Conservation (phyloP, 2,888 invertebrate genomes). For the Siphlonurus alternatus region DNA sequence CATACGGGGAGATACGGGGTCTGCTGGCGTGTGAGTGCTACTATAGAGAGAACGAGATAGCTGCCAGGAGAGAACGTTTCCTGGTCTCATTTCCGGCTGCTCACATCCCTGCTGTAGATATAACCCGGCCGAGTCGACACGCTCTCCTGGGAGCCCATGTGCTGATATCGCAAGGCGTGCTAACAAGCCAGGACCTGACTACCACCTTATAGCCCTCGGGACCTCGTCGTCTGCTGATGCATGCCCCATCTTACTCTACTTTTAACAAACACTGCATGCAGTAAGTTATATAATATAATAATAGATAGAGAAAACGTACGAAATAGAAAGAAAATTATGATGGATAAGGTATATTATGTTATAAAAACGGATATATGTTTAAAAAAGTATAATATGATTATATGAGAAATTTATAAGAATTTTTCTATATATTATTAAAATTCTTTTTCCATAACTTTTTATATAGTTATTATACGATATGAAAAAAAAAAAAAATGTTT, state of each 20-base stretch:
- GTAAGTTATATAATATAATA: no score
- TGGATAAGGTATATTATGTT: no score
- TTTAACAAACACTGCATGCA: background rate
- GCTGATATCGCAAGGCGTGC: background rate
- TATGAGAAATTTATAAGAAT: no score
- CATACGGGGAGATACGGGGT: background rate
- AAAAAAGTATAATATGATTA: no score
- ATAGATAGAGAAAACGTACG: background rate
- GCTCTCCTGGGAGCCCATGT: background rate
- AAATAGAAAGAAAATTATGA: background rate
- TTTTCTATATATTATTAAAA: no score
- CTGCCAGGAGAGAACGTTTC: background rate
- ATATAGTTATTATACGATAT: no score
- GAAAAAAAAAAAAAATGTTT: no score
- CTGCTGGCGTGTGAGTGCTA: no score
- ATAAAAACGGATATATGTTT: no score
- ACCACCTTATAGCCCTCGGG: background rate
- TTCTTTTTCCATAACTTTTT: no score
- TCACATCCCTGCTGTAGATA: background rate
- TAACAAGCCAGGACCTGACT: background rate
- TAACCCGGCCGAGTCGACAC: background rate
- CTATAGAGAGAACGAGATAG: background rate
- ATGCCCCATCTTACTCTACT: no score
- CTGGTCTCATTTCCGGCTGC: background rate
- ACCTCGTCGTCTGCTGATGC: no score